A percentile compares a stretch with the other conserved stretches of the same genome.
phyloP scores from a whole-genome alignment of 2,113 vertebrate species.

The Mormyrus iriodes region DNA sequence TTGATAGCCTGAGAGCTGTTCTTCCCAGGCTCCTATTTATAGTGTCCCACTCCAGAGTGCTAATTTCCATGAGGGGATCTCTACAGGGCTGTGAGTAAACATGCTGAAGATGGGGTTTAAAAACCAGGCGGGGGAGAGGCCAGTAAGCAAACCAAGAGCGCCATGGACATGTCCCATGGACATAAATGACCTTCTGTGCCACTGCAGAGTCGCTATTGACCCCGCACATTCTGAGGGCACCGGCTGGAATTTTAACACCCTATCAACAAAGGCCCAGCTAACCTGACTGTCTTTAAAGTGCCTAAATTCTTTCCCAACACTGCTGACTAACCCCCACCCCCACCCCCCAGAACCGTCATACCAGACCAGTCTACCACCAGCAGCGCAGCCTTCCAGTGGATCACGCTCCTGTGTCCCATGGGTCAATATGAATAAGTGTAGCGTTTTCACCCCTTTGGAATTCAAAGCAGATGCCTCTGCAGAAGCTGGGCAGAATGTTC shows the following conservation, averaged over 20 bases:
- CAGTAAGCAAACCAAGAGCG: neutral
- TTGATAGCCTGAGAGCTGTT: neutral
- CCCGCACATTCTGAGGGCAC: neutral
- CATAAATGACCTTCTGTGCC: neutral
- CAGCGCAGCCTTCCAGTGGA: neutral
- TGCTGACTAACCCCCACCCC: neutral
- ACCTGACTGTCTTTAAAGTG: neutral
- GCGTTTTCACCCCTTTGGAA: slow-evolving; percentile 18
- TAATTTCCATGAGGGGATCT: neutral
- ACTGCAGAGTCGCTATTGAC: neutral
- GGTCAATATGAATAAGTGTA: neutral
- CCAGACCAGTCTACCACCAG: neutral
- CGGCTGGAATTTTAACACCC: neutral
- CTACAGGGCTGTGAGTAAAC: neutral
- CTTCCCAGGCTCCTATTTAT: neutral
- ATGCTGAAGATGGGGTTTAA: neutral
- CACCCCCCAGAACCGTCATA: neutral
- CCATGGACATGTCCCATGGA: neutral
- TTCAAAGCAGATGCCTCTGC: neutral
- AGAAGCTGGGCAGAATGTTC: neutral
- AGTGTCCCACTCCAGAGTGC: neutral
- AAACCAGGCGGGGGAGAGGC: neutral
- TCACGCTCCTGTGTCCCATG: neutral
- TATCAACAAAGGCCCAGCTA: neutral
- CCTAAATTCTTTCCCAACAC: neutral